Conservation (phyloP, 2,888 invertebrate genomes). For the Terebella lapidaria region DNA sequence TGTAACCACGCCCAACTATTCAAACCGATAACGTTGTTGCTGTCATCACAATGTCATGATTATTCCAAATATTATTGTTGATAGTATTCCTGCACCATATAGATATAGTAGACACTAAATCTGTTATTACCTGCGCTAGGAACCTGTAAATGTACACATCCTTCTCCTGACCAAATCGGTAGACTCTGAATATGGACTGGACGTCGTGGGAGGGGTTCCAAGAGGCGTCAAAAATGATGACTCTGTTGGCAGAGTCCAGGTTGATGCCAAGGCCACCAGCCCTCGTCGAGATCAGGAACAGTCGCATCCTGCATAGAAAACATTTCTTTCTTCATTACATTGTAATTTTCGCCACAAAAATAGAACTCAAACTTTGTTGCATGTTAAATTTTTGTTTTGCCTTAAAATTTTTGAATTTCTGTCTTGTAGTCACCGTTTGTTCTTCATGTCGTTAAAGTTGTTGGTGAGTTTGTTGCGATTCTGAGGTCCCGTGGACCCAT, state of each 20-base stretch:
- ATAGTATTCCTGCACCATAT: no score
- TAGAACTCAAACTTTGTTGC: neutral
- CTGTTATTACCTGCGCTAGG: slow-evolving; percentile 64
- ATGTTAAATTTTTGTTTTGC: neutral
- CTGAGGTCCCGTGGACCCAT: slow-evolving; percentile 84
- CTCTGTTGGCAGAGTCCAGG: slow-evolving; percentile 91
- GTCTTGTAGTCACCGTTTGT: slow-evolving; percentile 64
- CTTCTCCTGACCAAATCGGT: slow-evolving; percentile 94
- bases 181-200: slow-evolving; percentile 95
- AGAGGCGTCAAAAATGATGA: slow-evolving; percentile 95
- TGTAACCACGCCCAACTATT: no score
- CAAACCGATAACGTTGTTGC: no score
- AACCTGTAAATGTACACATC: slow-evolving; percentile 95
- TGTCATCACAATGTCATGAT: no score
- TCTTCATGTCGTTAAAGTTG: slow-evolving; percentile 77
- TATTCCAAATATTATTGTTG: no score
- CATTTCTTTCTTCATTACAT: neutral
- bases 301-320: slow-evolving; percentile 56
- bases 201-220: slow-evolving; percentile 98
- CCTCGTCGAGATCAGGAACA: slow-evolving; percentile 92
- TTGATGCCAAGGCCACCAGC: slow-evolving; percentile 98
- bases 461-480: slow-evolving; percentile 80
- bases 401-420: neutral
- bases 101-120: no score
- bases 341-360: no score